phyloP scores from a whole-genome alignment of 2,888 invertebrate species.

The Scaptodrosophila latifasciaeformis region DNA sequence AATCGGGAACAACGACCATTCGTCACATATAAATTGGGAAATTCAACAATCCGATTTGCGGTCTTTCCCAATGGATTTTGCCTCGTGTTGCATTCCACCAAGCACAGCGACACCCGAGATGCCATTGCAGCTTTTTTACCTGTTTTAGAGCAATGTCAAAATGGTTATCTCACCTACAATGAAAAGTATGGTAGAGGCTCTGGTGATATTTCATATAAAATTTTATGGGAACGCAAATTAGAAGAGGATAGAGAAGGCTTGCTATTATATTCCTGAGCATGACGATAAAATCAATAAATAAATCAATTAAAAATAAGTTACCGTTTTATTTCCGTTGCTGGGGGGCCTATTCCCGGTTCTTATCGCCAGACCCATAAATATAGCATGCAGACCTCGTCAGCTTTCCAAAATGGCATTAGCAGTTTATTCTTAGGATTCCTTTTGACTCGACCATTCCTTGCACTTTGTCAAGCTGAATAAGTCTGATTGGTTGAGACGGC shows the following conservation, averaged over 20 bases:
- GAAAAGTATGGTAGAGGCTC: constrained; percentile 25
- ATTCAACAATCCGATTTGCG: constrained; percentile 32
- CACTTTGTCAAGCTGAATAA: too few species aligned
- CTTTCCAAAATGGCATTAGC: too few species aligned
- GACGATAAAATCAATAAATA: too few species aligned
- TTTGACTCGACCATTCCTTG: too few species aligned
- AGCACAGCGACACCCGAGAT: constrained; percentile 36
- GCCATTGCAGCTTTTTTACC: constrained; percentile 43
- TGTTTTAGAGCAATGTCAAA: constrained; percentile 34
- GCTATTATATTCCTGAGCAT: constrained; percentile 35
- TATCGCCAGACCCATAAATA: too few species aligned
- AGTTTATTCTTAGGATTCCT: too few species aligned
- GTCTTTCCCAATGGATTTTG: constrained; percentile 49
- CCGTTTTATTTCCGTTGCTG: too few species aligned
- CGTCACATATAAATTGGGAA: constrained; percentile 37
- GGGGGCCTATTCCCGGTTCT: too few species aligned
- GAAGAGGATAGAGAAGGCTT: constrained; percentile 42
- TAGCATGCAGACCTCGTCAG: too few species aligned
- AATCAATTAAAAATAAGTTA: too few species aligned
- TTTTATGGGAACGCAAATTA: constrained; percentile 48
- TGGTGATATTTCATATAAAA: constrained; percentile 41
- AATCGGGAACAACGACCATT: constrained; percentile 37
- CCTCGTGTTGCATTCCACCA: constrained; percentile 34
- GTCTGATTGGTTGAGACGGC: too few species aligned
- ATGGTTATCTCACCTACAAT: constrained; percentile 28